These are phyloP conservation scores for Amitus sp. DNA, from an alignment of 2,888 invertebrate genomes.

Conservation along the genomic window DNA sequence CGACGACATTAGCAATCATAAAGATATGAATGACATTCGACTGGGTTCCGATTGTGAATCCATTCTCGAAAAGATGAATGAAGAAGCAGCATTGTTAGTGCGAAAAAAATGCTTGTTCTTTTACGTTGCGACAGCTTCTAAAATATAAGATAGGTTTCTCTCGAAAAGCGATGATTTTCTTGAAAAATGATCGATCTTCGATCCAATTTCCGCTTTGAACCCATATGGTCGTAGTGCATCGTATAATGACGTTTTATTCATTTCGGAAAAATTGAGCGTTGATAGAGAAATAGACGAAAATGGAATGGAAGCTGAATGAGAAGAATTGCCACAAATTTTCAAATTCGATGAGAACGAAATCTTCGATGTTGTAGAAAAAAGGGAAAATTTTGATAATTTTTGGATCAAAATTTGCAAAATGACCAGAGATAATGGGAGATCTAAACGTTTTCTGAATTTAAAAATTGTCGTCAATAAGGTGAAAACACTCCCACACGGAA, in stretches of 20 bases:
- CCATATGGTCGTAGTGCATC: neutral
- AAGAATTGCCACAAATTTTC: neutral
- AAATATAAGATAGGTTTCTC: neutral
- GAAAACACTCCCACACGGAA: neutral
- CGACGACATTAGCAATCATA: neutral
- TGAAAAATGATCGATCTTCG: neutral
- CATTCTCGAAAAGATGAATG: neutral
- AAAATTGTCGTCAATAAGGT: neutral
- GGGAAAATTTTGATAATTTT: neutral
- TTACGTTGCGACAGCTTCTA: neutral
- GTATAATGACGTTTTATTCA: neutral
- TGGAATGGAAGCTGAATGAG: neutral
- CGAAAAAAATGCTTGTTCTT: no score
- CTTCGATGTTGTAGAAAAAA: neutral
- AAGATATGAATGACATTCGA: no score
- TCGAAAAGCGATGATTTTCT: neutral
- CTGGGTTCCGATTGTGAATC: no score
- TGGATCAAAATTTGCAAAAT: neutral
- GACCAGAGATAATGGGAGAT: neutral
- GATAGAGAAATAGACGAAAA: neutral
- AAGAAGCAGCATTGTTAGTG: neutral
- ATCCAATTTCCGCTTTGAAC: neutral
- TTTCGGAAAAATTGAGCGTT: neutral
- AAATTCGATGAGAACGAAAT: neutral
- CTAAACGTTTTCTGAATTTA: neutral